Evolutionary conservation across 1,140 invertebrate genomes (phyloP).

Genomic region (Drosophila dunni): DNA sequence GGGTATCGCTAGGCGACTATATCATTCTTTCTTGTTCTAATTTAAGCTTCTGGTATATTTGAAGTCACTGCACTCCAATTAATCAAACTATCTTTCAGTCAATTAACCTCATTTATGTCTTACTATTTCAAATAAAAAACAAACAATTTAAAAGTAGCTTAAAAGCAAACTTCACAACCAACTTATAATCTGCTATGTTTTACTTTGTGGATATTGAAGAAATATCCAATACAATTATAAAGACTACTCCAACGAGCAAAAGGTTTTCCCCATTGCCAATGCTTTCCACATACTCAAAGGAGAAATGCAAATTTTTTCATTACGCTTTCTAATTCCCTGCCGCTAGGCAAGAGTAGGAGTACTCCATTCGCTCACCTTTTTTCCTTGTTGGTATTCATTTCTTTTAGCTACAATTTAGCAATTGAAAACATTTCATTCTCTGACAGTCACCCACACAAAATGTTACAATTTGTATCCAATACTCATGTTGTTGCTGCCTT

Average conservation of each 20-base stretch:
- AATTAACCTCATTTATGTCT: too few relatives aligned
- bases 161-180: not conserved
- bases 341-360: slow-evolving; percentile 16
- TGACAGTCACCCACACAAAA: slow-evolving; percentile 49
- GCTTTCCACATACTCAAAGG: not conserved
- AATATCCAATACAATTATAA: not conserved
- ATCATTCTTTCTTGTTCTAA: too few relatives aligned
- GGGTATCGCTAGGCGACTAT: too few relatives aligned
- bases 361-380: slow-evolving; percentile 1
- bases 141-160: too few relatives aligned
- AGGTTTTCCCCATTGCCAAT: slow-evolving; percentile 19
- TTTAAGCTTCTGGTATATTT: too few relatives aligned
- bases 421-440: slow-evolving; percentile 65
- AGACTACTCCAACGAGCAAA: not conserved
- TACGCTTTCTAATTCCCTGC: slow-evolving; percentile 13
- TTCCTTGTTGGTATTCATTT: slow-evolving; percentile 28
- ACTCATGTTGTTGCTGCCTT: slow-evolving; percentile 39
- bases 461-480: slow-evolving; percentile 52
- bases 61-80: too few relatives aligned
- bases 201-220: not conserved
- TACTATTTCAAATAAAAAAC: not conserved
- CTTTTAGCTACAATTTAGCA: slow-evolving; percentile 51
- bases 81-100: too few relatives aligned
- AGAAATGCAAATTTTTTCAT: slow-evolving; percentile 9
- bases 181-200: not conserved